Evolutionary conservation across 2,113 vertebrate genomes (phyloP), one percentile per base, ranked within the genome.

Genomic region (Tetraodon nigroviridis): DNA sequence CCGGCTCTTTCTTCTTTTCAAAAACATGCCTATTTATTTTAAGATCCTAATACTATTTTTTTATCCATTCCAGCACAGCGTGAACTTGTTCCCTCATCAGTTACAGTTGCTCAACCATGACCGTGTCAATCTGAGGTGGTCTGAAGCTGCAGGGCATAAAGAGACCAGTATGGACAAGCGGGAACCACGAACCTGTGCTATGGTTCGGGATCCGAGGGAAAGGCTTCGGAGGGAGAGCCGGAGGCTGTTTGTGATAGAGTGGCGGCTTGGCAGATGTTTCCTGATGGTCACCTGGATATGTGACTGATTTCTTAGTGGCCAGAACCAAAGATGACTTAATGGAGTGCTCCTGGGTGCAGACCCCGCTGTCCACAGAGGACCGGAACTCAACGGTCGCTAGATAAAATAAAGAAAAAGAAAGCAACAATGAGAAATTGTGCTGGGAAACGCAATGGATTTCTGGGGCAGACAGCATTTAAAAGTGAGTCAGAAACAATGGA

Each of bases 171-270:
- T 17, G 44, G 17, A 45, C 44, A 45, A 45, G 15, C 14, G 20
- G 12, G 13, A 18, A 37, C 11, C 15, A 51, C 93, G 93, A 88
- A 98, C 96, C 96, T 91, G 92, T 90, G 91, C 93, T 93, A 79
- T 98, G 94, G 92, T 92, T 98, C 90, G 93, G 86, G 88, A 95
- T 92, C 89, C 96, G 92, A 84, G 93, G 88, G 89, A 96, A 95
- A 80, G 97, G 97, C 86, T 99, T 99, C 71, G 97, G 97, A 84
- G 96, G 97, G 87, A 99, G 92, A 82, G 96, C 97, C 15, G 97
- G 97, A 82, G 95, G 96, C 84, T 99, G 95, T 89, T 99, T 99
- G 89, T 94, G 94, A 83, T 94, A 94, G 83, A 94, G 85, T 41
- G 93, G 89, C 67, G 95, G 93, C 88, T 97, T 98, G 89, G 92